A percentile compares a stretch with the other conserved stretches of the same genome.
Evolutionary conservation across 2,888 invertebrate species (phyloP).

Genomic region (Odontocolon sp.): DNA sequence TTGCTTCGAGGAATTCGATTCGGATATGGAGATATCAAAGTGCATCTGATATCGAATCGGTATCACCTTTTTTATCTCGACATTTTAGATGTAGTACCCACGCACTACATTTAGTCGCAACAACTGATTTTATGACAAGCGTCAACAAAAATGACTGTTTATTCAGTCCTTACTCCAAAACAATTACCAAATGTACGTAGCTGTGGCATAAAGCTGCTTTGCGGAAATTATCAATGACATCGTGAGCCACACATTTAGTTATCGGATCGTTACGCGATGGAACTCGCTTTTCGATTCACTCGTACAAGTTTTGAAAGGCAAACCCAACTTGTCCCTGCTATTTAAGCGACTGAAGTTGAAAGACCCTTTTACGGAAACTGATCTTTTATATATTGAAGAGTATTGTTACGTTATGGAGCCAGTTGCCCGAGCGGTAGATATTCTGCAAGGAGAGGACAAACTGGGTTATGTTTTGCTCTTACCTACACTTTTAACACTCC

Average conservation of each 20-base stretch:
- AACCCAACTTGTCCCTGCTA: too few species aligned
- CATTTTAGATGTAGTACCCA: slow-evolving; percentile 37
- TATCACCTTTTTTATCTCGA: slow-evolving; percentile 1
- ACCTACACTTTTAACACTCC: background rate
- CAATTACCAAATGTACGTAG: slow-evolving; percentile 39
- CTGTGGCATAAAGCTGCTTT: slow-evolving; percentile 30
- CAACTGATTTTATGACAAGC: slow-evolving; percentile 9
- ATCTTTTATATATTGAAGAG: background rate
- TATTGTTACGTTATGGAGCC: background rate
- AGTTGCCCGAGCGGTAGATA: background rate
- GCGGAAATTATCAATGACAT: too few species aligned
- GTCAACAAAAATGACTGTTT: slow-evolving; percentile 8
- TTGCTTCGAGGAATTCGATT: background rate
- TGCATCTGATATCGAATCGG: background rate
- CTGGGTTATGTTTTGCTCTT: background rate
- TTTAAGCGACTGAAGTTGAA: background rate
- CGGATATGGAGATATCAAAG: background rate
- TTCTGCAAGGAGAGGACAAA: background rate
- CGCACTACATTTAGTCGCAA: slow-evolving; percentile 24
- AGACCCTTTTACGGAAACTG: background rate
- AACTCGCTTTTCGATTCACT: too few species aligned
- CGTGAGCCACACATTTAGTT: too few species aligned
- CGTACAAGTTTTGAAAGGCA: too few species aligned
- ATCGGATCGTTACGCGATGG: slow-evolving; percentile 30
- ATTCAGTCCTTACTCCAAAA: background rate